Evolutionary conservation across 2,888 invertebrate species (phyloP).

Genomic region (Cerceris rybyensis): DNA sequence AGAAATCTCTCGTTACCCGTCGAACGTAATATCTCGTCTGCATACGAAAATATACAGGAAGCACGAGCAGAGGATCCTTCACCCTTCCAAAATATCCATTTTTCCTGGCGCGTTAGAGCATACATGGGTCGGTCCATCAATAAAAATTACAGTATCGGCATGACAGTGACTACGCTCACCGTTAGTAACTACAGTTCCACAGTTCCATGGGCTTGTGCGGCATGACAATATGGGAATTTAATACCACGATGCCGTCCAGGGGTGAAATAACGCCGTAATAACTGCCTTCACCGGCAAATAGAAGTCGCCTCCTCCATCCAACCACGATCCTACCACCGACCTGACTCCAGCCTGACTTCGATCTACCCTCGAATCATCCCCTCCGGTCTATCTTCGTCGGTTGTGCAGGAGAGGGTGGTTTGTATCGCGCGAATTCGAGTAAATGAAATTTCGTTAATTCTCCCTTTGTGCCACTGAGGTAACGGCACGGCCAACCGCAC

Average conservation of each 20-base stretch:
- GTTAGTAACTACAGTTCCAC: constrained; percentile 39
- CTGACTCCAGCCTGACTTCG: constrained; percentile 6
- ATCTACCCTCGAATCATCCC: constrained; percentile 34
- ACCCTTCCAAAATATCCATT: constrained; percentile 27
- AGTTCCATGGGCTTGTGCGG: constrained; percentile 47
- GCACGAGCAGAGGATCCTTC: not conserved
- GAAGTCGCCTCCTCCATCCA: constrained; percentile 43
- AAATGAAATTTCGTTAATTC: constrained; percentile 68
- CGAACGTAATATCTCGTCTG: not conserved
- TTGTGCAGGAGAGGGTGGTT: constrained; percentile 11
- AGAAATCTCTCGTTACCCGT: constrained; percentile 4
- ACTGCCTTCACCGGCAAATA: constrained; percentile 62
- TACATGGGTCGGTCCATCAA: constrained; percentile 50
- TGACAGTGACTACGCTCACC: constrained; percentile 15
- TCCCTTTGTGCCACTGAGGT: constrained; percentile 19
- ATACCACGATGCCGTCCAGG: constrained; percentile 51
- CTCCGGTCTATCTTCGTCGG: not conserved
- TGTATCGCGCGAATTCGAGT: constrained; percentile 49
- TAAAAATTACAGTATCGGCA: constrained; percentile 60
- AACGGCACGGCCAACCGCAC: constrained; percentile 16
- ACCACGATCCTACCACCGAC: no score
- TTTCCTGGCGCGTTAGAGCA: constrained; percentile 28
- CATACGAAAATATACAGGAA: not conserved
- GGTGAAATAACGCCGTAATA: constrained; percentile 68
- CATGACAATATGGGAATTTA: constrained; percentile 68